These are phyloP conservation scores for Rhineura floridana DNA, from an alignment of 2,113 vertebrate genomes.

Conservation along the genomic window DNA sequence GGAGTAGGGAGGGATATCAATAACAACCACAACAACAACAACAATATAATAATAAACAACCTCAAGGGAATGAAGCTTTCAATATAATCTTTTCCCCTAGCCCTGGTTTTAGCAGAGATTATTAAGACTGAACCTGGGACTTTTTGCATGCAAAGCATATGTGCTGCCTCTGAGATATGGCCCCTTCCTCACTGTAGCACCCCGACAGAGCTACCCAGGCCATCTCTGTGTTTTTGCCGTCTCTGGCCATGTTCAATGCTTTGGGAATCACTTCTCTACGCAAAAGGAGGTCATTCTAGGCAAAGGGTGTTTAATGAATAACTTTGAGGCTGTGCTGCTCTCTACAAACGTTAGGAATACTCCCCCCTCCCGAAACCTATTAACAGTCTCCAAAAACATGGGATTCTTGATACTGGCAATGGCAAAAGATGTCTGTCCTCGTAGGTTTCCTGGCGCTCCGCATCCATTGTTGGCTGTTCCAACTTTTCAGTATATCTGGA, in stretches of 20 bases:
- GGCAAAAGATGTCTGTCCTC: conserved; percentile 42
- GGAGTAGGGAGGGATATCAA: too few species aligned
- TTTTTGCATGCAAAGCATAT: not conserved
- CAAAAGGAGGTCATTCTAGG: conserved; percentile 41
- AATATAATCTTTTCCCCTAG: too few species aligned
- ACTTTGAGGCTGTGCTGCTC: conserved; percentile 60
- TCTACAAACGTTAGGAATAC: conserved; percentile 62
- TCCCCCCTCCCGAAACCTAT: conserved; percentile 64
- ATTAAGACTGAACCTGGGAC: not conserved
- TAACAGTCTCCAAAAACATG: conserved; percentile 58
- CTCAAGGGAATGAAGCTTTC: too few species aligned
- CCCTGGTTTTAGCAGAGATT: not conserved
- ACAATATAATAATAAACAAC: too few species aligned
- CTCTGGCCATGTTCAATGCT: not conserved
- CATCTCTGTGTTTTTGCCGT: too few species aligned
- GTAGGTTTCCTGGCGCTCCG: conserved; percentile 55
- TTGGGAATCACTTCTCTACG: not conserved
- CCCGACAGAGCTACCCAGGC: not conserved
- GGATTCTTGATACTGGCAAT: conserved; percentile 55
- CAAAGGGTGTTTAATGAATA: conserved; percentile 72
- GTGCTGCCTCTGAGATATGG: not conserved
- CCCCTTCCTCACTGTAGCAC: not conserved
- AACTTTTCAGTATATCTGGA: conserved; percentile 43
- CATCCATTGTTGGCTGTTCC: not conserved
- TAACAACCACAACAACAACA: too few species aligned